Evolutionary conservation across 1,140 invertebrate genomes (phyloP).

Genomic region (honey bee (Apis mellifera)): Amel_HAv3.1 CM009936.2:9128501-9129000

Average conservation of each 20-base stretch:
- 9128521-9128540: not conserved
- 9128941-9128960: conserved; percentile 85
- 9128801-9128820: conserved; percentile 46
- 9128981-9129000: conserved; percentile 92
- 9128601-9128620: not conserved
- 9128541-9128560: not conserved
- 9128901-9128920: conserved; percentile 77
- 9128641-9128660: conserved; percentile 40
- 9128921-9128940: conserved; percentile 84
- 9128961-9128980: conserved; percentile 87
- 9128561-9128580: not conserved
- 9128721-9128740: conserved; percentile 29
- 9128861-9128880: conserved; percentile 75
- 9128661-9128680: conserved; percentile 46
- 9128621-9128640: conserved; percentile 18
- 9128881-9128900: conserved; percentile 81
- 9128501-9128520: not conserved
- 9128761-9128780: conserved; percentile 15
- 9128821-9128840: conserved; percentile 57
- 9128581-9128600: not conserved
- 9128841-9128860: conserved; percentile 53
- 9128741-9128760: conserved; percentile 51
- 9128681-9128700: conserved; percentile 41
- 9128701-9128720: not conserved
- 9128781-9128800: conserved; percentile 58